phyloP scores from a whole-genome alignment of 2,888 invertebrate genomes.

The Hesperia comma region DNA sequence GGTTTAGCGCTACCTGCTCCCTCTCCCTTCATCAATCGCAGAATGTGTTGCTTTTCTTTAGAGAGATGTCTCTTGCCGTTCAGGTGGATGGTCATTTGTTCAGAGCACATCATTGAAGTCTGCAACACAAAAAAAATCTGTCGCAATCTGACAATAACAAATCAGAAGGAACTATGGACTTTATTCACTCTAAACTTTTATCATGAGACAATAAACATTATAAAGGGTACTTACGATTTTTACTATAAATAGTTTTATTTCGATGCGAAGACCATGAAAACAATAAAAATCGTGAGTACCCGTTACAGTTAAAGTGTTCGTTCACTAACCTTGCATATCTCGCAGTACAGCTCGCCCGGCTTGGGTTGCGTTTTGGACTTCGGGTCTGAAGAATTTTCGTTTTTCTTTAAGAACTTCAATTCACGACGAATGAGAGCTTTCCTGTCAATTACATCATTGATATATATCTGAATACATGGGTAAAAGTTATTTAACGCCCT shows the following conservation, averaged over 20 bases:
- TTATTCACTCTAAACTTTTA: too few species aligned
- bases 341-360: constrained; percentile 62
- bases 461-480: too few species aligned
- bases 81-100: constrained; percentile 85
- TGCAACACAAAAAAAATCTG: constrained; percentile 47
- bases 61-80: constrained; percentile 84
- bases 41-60: constrained; percentile 75
- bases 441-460: constrained; percentile 47
- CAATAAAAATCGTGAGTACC: too few species aligned
- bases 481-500: too few species aligned
- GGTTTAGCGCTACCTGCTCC: constrained; percentile 12
- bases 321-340: constrained; percentile 66
- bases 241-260: too few species aligned
- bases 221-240: too few species aligned
- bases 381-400: constrained; percentile 13
- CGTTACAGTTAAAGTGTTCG: not conserved
- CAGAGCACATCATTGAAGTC: constrained; percentile 81
- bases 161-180: too few species aligned
- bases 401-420: constrained; percentile 50
- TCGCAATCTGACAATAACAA: too few species aligned
- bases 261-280: too few species aligned
- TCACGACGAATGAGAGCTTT: constrained; percentile 70
- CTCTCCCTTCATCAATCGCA: constrained; percentile 65
- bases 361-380: constrained; percentile 41
- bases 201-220: too few species aligned